Evolutionary conservation across 2,888 invertebrate genomes (phyloP).

Genomic region (Adelognathus sp.): DNA sequence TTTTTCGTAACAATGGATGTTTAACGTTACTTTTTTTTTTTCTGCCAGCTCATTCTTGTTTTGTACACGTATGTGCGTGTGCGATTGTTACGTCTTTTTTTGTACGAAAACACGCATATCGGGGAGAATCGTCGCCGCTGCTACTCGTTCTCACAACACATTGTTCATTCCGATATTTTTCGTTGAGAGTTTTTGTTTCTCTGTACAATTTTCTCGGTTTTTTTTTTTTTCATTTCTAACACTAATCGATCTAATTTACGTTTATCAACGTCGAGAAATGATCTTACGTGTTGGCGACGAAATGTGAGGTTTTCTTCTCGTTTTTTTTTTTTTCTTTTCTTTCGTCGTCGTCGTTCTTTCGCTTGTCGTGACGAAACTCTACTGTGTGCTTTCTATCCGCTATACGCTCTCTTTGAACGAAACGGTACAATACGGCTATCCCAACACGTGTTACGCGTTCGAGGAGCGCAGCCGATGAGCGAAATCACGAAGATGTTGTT

Average conservation of each 20-base stretch:
- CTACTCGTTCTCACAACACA: not conserved
- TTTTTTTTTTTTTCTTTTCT: no score
- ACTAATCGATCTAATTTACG: constrained; percentile 40
- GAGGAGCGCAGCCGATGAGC: constrained; percentile 9
- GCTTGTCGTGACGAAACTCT: constrained; percentile 70
- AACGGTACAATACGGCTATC: constrained; percentile 61
- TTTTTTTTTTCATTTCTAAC: constrained; percentile 3
- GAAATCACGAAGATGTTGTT: no score
- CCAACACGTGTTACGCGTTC: constrained; percentile 77
- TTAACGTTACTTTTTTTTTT: constrained; percentile 62
- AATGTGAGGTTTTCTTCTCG: constrained; percentile 52
- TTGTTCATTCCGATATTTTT: no score
- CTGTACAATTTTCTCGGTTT: not conserved
- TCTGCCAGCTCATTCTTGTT: constrained; percentile 77
- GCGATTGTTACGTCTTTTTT: constrained; percentile 49
- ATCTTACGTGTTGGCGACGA: constrained; percentile 70
- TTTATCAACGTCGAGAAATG: constrained; percentile 61
- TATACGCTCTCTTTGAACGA: constrained; percentile 68
- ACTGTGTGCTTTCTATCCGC: constrained; percentile 69
- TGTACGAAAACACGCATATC: not conserved
- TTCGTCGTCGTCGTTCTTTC: no score
- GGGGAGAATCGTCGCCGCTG: constrained; percentile 8
- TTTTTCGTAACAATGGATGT: constrained; percentile 62
- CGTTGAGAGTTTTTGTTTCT: no score
- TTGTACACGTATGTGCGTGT: constrained; percentile 69